Conservation (phyloP, 2,797 vertebrate genomes). For the Lates japonicus region DNA sequence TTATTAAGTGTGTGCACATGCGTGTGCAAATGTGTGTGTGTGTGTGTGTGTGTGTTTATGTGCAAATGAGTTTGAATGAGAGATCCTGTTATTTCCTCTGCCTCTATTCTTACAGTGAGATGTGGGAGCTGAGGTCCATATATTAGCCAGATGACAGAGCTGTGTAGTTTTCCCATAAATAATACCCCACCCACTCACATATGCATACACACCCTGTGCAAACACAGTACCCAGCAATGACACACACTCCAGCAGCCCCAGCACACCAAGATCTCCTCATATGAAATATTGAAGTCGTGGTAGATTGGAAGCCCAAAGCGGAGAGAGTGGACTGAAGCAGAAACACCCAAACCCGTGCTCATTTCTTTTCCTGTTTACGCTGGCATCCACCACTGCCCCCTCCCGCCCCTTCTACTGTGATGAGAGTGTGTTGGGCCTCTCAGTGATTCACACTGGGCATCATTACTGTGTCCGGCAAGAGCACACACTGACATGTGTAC, state of each 20-base stretch:
- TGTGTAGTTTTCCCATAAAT: constrained; percentile 80
- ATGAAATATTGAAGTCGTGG: constrained; percentile 84
- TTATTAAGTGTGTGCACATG: constrained; percentile 47
- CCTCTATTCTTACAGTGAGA: constrained; percentile 46
- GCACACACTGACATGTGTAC: background rate
- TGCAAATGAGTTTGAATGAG: constrained; percentile 43
- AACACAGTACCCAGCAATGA: constrained; percentile 44
- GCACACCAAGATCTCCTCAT: constrained; percentile 60
- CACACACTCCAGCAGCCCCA: constrained; percentile 44
- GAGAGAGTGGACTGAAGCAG: constrained; percentile 44
- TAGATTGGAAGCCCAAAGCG: constrained; percentile 71
- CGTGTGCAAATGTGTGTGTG: background rate
- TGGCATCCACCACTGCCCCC: constrained; percentile 19
- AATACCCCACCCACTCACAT: constrained; percentile 46
- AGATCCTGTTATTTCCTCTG: constrained; percentile 41
- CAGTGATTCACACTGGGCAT: constrained; percentile 44
- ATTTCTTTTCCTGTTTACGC: constrained; percentile 66
- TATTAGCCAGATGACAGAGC: constrained; percentile 73
- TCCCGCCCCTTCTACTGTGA: constrained; percentile 3
- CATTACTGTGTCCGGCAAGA: constrained; percentile 41
- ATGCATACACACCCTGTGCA: constrained; percentile 38
- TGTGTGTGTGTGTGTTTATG: background rate
- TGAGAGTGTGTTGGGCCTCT: constrained; percentile 14
- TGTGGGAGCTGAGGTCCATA: constrained; percentile 55
- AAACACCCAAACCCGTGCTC: constrained; percentile 49